A percentile compares a stretch with the other conserved stretches of the same genome.
phyloP scores from a whole-genome alignment of 2,113 vertebrate genomes.

The Arothron firmamentum region DNA sequence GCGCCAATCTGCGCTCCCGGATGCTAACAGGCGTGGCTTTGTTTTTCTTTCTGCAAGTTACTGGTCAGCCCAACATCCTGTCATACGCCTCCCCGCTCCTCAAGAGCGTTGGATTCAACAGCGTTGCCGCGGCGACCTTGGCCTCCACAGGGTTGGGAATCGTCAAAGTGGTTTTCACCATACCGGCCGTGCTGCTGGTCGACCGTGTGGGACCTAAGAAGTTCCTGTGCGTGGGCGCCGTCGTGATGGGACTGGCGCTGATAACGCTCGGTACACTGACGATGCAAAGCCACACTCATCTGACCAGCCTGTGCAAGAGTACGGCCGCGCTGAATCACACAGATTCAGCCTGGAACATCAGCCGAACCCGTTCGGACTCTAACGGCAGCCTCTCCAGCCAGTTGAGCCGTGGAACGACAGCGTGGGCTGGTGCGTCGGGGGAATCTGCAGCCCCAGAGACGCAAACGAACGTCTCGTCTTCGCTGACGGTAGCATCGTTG shows the following conservation, averaged over 20 bases:
- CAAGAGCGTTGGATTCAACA: conserved; percentile 90
- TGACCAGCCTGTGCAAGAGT: conserved; percentile 81
- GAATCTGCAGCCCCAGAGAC: background rate
- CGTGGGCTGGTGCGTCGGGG: conserved; percentile 37
- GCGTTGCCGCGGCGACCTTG: conserved; percentile 86
- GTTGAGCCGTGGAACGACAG: conserved; percentile 26
- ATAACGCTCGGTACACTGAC: conserved; percentile 81
- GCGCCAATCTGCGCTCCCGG: conserved; percentile 86
- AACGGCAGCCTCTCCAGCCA: conserved; percentile 12
- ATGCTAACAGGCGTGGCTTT: conserved; percentile 82
- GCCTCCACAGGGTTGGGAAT: conserved; percentile 91
- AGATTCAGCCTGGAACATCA: conserved; percentile 45
- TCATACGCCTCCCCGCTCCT: conserved; percentile 93
- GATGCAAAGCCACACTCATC: conserved; percentile 80
- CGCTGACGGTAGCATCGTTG: conserved; percentile 86
- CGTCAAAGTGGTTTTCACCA: conserved; percentile 87
- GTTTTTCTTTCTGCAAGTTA: conserved; percentile 90
- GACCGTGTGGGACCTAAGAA: conserved; percentile 89
- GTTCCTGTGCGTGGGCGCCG: conserved; percentile 86
- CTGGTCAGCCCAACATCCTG: conserved; percentile 92
- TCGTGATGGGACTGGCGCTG: conserved; percentile 83
- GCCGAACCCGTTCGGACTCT: conserved; percentile 20
- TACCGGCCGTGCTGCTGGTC: conserved; percentile 86
- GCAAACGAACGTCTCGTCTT: conserved; percentile 52
- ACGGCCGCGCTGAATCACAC: conserved; percentile 63